phyloP scores from a whole-genome alignment of 2,888 invertebrate species.

The Philhelius pedissequus region DNA sequence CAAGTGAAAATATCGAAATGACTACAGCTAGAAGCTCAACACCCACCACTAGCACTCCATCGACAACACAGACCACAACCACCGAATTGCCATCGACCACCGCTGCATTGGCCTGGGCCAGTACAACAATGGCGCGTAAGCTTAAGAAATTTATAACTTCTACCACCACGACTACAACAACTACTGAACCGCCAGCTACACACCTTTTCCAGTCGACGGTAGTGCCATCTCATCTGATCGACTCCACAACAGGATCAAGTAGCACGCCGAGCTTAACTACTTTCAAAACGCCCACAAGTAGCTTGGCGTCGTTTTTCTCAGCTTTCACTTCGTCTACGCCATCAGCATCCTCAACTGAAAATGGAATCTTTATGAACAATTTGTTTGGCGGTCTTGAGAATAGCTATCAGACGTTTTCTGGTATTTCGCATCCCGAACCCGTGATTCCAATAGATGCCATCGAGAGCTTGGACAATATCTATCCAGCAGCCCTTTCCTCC shows the following conservation, averaged over 20 bases:
- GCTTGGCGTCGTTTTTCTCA: constrained; percentile 73
- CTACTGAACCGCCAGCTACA: constrained; percentile 73
- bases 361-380: constrained; percentile 76
- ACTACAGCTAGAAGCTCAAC: constrained; percentile 74
- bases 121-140: constrained; percentile 79
- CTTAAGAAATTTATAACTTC: constrained; percentile 78
- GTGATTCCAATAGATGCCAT: constrained; percentile 77
- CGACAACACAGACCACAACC: constrained; percentile 71
- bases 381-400: constrained; percentile 77
- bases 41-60: constrained; percentile 71
- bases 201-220: constrained; percentile 71
- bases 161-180: constrained; percentile 74
- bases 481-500: constrained; percentile 81
- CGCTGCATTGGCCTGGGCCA: constrained; percentile 76
- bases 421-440: constrained; percentile 76
- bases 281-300: constrained; percentile 12
- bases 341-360: constrained; percentile 73
- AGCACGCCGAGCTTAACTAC: constrained; percentile 65
- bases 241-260: constrained; percentile 65
- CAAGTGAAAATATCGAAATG: constrained; percentile 73
- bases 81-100: constrained; percentile 77
- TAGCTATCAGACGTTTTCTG: constrained; percentile 77
- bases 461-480: constrained; percentile 82
- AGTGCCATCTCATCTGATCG: constrained; percentile 65
- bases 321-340: constrained; percentile 73